Percentiles rank a stretch among this genome's conserved stretches.
phyloP scores from a whole-genome alignment of 2,113 vertebrate genomes.

The Orycteropus afer region DNA sequence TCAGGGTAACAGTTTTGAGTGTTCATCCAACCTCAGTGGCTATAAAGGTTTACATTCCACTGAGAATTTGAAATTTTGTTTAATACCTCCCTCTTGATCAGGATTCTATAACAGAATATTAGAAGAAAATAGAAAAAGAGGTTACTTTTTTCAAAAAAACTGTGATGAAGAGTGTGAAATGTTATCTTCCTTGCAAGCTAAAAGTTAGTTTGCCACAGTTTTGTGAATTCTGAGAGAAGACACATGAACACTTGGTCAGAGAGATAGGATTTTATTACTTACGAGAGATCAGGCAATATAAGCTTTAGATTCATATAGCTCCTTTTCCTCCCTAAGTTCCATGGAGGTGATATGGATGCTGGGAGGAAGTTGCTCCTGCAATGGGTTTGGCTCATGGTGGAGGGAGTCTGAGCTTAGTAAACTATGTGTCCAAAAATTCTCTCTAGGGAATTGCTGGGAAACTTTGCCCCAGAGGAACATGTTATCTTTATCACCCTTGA shows the following conservation, averaged over 20 bases:
- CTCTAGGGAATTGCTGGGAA: background rate
- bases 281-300: background rate
- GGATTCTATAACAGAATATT: too few species aligned
- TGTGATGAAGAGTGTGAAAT: background rate
- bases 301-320: background rate
- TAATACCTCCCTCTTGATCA: too few species aligned
- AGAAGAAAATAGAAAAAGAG: too few species aligned
- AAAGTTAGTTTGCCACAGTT: background rate
- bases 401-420: background rate
- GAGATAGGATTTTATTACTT: background rate
- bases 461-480: background rate
- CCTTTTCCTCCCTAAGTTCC: fast-evolving
- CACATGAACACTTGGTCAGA: background rate
- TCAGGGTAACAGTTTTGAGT: too few species aligned
- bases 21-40: too few species aligned
- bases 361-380: background rate
- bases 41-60: too few species aligned
- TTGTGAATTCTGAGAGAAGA: background rate
- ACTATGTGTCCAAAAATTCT: background rate
- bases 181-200: background rate
- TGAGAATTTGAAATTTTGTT: too few species aligned
- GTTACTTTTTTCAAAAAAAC: background rate
- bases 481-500: background rate
- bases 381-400: background rate
- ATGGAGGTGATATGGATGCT: background rate